Conservation (phyloP, 2,113 vertebrate genomes). For the Gobius niger region DNA sequence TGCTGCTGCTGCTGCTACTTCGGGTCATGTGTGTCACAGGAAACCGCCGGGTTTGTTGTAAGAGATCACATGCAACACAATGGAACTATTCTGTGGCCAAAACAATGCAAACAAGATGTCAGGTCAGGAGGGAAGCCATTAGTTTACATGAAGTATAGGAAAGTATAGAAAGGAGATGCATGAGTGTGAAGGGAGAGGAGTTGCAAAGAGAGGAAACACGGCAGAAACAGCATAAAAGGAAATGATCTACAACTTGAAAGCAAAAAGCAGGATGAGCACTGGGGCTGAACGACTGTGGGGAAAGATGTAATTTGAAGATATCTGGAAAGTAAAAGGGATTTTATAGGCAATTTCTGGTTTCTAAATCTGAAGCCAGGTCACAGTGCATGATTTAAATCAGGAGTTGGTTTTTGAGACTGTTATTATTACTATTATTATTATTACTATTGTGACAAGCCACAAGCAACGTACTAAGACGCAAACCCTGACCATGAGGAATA, state of each 20-base stretch:
- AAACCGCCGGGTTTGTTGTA: constrained; percentile 42
- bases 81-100: constrained; percentile 33
- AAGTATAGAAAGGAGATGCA: background rate
- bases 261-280: background rate
- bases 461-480: no score
- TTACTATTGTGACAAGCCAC: no score
- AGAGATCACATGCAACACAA: constrained; percentile 34
- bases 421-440: no score
- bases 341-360: no score
- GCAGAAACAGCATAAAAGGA: background rate
- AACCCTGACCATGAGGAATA: no score
- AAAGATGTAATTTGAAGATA: no score
- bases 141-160: background rate
- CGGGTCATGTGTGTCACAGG: constrained; percentile 35
- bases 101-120: background rate
- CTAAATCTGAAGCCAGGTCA: no score
- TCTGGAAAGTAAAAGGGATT: no score
- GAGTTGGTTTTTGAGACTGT: no score
- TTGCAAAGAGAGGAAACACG: background rate
- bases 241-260: background rate
- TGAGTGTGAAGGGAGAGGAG: background rate
- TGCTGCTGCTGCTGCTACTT: constrained; percentile 38
- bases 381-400: no score
- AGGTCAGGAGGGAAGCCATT: background rate
- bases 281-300: no score